Conservation (phyloP, 2,888 invertebrate genomes). For the Drosophila histrio region DNA sequence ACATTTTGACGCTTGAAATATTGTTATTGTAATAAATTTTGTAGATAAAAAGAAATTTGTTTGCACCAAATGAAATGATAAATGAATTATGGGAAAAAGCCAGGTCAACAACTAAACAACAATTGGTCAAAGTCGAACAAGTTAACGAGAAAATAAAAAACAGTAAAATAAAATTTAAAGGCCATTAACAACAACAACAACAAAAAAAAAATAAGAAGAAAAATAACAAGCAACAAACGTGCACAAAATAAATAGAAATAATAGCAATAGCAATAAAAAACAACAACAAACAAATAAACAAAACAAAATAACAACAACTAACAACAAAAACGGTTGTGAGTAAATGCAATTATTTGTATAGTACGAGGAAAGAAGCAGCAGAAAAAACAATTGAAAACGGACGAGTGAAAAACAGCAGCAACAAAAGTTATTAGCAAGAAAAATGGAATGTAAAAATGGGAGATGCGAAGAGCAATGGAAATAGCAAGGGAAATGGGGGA, state of each 20-base stretch:
- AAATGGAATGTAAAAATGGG: slow-evolving; percentile 2
- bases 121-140: slow-evolving; percentile 45
- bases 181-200: slow-evolving; percentile 35
- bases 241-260: slow-evolving; percentile 24
- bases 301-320: background rate
- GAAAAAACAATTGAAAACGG: slow-evolving; percentile 7
- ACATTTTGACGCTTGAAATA: slow-evolving; percentile 29
- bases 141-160: slow-evolving; percentile 35
- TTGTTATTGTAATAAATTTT: slow-evolving; percentile 29
- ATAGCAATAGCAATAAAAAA: slow-evolving; percentile 19
- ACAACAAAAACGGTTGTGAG: slow-evolving; percentile 12
- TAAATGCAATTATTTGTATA: slow-evolving; percentile 29
- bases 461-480: background rate
- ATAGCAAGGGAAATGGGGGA: background rate
- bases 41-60: slow-evolving; percentile 24
- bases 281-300: slow-evolving; percentile 15
- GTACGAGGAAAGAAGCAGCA: background rate
- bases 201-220: background rate
- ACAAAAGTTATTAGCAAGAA: slow-evolving; percentile 4
- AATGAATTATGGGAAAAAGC: slow-evolving; percentile 52
- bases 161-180: slow-evolving; percentile 39
- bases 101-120: slow-evolving; percentile 29
- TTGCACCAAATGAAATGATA: slow-evolving; percentile 35
- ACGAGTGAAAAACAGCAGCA: slow-evolving; percentile 2
- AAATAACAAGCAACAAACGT: slow-evolving; percentile 5